Base-by-base conservation (phyloP, 2,113 vertebrate species). In the Oryzias celebensis region DNA sequence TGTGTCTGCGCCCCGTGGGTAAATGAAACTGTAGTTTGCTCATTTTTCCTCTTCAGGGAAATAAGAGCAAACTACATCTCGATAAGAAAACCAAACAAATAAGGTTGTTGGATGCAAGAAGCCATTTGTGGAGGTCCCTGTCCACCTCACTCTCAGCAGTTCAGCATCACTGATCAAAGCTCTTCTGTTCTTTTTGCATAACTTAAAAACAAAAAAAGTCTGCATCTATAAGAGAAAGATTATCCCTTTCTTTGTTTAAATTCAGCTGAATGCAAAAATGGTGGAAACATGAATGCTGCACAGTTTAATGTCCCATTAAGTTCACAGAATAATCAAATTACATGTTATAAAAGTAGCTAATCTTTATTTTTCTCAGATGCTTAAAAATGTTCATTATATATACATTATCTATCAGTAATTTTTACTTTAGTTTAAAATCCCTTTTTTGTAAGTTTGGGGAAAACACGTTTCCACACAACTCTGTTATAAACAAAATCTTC, bases 301-400 rank as follows among this genome's bases (percentile, higher is more conserved):
- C 54, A 53, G 70, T 83, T 73, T 77, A 54, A 68, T 73, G 52
- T 80, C 78, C 72, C 72, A 74, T 87, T 84, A 74, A 86, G 71
- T 86, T 90, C 83, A 28, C 26, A 28, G 26, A 4, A 28, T 28
- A 4, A 28, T 28, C 26, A 28, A 28, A 28, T 28, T 28, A 28
- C 26, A 28, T 5, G 4, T 4, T 28, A 28, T 28, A 4, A 28
- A 28, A 28, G 26, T 6, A 28, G 26, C 7, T 28, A 28, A 28
- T 28, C 26, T 28, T 28, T 28, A 5, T 28, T 6, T 26, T 26
- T 26, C 3, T 26, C 3, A 28, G 26, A 28, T 28, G 7, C 26
- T 4, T 28, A 4, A 28, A 28, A 28, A 4, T 28, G 3, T 28
- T 28, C 3, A 5, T 28, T 28, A 28, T 28, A 20, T 20, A 20